Percentiles rank a stretch among this genome's conserved stretches.
These are phyloP conservation scores for Hyles euphorbiae DNA, from an alignment of 1,140 invertebrate species.

Conservation along the genomic window DNA sequence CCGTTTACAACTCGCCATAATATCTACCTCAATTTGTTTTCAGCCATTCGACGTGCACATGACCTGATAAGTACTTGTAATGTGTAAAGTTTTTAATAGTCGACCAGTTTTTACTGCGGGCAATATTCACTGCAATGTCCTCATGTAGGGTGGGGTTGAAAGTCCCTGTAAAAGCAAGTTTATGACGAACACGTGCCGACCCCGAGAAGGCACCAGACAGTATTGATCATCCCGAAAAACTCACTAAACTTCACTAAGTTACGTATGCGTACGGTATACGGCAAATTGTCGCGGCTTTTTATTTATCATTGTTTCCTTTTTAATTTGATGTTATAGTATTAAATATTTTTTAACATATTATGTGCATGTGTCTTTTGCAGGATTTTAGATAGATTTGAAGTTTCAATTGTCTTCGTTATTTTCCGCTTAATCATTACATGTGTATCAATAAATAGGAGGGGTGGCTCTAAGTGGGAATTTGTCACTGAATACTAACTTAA, in stretches of 20 bases:
- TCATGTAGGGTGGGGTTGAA: conserved; percentile 43
- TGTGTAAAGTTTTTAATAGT: conserved; percentile 32
- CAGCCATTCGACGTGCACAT: neutral
- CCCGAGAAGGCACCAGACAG: conserved; percentile 27
- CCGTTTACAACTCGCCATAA: neutral
- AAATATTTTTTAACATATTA: neutral
- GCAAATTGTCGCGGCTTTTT: neutral
- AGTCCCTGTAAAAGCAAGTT: conserved; percentile 58
- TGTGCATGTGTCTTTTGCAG: neutral
- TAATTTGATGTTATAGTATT: neutral
- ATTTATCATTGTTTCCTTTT: neutral
- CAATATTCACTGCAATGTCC: conserved; percentile 28
- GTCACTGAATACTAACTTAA: neutral
- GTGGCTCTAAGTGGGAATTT: neutral
- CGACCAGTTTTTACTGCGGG: conserved; percentile 44
- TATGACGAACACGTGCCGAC: conserved; percentile 62
- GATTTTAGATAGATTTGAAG: no score
- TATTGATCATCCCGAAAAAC: conserved; percentile 39
- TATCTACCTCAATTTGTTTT: neutral
- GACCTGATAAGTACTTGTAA: conserved; percentile 2
- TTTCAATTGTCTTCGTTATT: no score
- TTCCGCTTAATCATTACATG: no score
- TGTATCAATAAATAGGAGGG: neutral
- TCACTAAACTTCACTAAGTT: conserved; percentile 18
- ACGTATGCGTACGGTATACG: neutral